Conservation (phyloP, 2,888 invertebrate species). For the Phrixothrix hirtus region DNA sequence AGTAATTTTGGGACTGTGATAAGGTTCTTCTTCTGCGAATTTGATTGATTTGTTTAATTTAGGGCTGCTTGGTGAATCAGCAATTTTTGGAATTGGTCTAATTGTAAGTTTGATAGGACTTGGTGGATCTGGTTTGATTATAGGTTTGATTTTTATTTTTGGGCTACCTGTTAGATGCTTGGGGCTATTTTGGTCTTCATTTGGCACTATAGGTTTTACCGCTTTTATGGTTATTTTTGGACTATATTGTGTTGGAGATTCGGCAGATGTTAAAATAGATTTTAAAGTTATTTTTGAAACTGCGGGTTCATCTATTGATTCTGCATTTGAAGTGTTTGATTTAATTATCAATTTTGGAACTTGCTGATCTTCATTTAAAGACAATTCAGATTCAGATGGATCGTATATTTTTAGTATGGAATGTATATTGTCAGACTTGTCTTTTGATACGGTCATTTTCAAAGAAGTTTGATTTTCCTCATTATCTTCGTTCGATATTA, state of each 20-base stretch:
- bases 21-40: slow-evolving; percentile 37
- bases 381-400: slow-evolving; percentile 40
- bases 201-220: slow-evolving; percentile 24
- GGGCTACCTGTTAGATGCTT: slow-evolving; percentile 46
- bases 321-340: slow-evolving; percentile 17
- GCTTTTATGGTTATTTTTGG: slow-evolving; percentile 46
- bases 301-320: slow-evolving; percentile 35
- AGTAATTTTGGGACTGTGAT: slow-evolving; percentile 58
- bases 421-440: slow-evolving; percentile 49
- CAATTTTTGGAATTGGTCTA: slow-evolving; percentile 54
- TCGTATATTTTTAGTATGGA: slow-evolving; percentile 53
- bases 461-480: slow-evolving; percentile 44
- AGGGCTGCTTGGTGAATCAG: slow-evolving; percentile 48
- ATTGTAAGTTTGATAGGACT: slow-evolving; percentile 55
- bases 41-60: slow-evolving; percentile 57
- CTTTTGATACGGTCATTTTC: slow-evolving; percentile 55
- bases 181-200: slow-evolving; percentile 16
- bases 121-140: slow-evolving; percentile 41
- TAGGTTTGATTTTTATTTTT: slow-evolving; percentile 55
- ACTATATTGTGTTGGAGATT: slow-evolving; percentile 32
- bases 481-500: slow-evolving; percentile 12
- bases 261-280: slow-evolving; percentile 53
- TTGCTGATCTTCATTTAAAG: slow-evolving; percentile 1
- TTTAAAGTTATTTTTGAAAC: slow-evolving; percentile 62
- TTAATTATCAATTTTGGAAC: slow-evolving; percentile 33